Evolutionary conservation across 2,888 invertebrate genomes (phyloP), one percentile per base, ranked within the genome.

Genomic region (Cordilura impudica): DNA sequence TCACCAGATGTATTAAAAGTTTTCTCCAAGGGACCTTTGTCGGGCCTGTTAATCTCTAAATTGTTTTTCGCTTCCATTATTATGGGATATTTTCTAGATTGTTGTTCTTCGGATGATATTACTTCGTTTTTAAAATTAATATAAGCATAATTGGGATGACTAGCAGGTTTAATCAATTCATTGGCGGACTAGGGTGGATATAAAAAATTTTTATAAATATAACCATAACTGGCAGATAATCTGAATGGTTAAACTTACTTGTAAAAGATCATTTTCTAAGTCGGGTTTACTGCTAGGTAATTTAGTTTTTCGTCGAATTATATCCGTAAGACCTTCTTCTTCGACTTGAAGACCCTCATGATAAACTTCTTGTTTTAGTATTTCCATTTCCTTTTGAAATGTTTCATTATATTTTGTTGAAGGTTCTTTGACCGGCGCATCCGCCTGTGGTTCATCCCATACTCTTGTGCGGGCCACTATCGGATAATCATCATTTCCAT

Each of bases 291-390:
- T 89, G 60, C 89, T 85, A n/a, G 93, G 92, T 78, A 94, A 92
- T 85, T 94, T 94, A 0, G 94, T 93, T 88, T 94, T 93, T 86
- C 94, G 94, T 78, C 94, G 91, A 77, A 94, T 89, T 74, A 94
- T 92, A 90, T 95, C 95, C 14, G 94, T 93, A 5, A 95, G 91
- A 3, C 95, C 95, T 88, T 96, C 96, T 86, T 95, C 95, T 90
- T 96, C 96, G 4, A 96, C 95, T 88, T 96, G 95, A 14, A 96
- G 90, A 0, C 95, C 96, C 89, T 96, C 95, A 70, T 93, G 91
- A 66, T 95, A 91, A 6, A 95, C 94, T 88, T 96, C 95, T 85
- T 95, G 95, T 85, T 95, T 95, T 84, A 95, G 92, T 86, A 94
- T 93, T 86, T 95, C 95, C n/a, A 95, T 92, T 87, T 95, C 95